Percentiles rank a stretch among this genome's conserved stretches.
Conservation (phyloP, 2,113 vertebrate species). For the Promerops cafer region DNA sequence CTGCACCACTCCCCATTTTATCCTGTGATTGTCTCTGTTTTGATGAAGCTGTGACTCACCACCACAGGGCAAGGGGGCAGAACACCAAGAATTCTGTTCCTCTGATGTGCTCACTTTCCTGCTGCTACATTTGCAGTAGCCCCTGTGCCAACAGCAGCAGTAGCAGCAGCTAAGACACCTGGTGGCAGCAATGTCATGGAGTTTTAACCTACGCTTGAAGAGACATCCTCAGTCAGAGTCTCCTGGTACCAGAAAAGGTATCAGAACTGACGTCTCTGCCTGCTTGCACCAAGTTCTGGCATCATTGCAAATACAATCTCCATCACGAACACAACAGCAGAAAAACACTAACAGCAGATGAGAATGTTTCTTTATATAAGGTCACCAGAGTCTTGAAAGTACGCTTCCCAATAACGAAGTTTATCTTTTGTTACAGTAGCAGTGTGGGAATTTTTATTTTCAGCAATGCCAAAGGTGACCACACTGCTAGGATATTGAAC, state of each 20-base stretch:
- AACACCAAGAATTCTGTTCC: not conserved
- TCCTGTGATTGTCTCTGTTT: not conserved
- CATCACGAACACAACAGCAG: not conserved
- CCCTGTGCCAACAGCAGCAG: not conserved
- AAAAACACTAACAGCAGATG: not conserved
- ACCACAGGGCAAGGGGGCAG: not conserved
- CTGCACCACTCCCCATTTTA: not conserved
- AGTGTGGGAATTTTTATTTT: not conserved
- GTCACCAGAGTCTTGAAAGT: not conserved
- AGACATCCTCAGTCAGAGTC: not conserved
- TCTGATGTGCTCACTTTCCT: not conserved
- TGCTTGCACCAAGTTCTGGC: not conserved
- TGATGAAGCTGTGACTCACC: not conserved
- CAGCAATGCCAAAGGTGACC: not conserved
- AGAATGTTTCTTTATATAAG: not conserved
- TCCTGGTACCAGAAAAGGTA: not conserved
- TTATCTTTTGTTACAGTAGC: not conserved
- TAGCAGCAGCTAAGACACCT: slow-evolving; percentile 20
- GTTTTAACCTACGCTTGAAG: not conserved
- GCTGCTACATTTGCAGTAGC: not conserved
- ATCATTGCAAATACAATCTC: not conserved
- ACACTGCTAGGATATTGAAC: too few species aligned
- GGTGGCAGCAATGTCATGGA: slow-evolving; percentile 28
- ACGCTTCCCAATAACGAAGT: fast-evolving
- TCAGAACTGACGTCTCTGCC: not conserved